phyloP scores from a whole-genome alignment of 2,797 vertebrate genomes.

The Pteronotus mesoamericanus region DNA sequence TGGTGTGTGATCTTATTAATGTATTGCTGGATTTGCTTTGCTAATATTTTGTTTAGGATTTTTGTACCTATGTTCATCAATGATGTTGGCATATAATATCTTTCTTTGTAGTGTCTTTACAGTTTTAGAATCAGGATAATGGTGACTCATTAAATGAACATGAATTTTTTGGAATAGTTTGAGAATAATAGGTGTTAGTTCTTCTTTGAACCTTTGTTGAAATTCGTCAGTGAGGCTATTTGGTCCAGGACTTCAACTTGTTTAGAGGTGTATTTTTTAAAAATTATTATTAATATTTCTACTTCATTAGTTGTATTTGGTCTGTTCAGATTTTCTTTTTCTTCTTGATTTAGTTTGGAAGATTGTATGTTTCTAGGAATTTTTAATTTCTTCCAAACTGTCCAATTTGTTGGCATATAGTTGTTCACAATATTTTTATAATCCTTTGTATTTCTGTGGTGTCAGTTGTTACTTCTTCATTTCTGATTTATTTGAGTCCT shows the following conservation, averaged over 20 bases:
- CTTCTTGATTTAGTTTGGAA: not conserved
- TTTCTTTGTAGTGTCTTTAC: too few relatives aligned
- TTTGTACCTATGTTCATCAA: not conserved
- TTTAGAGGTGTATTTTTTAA: not conserved
- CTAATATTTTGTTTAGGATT: not conserved
- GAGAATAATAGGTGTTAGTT: too few relatives aligned
- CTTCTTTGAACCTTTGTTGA: not conserved
- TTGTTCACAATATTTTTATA: too few relatives aligned
- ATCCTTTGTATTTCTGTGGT: too few relatives aligned
- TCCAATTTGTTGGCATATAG: not conserved
- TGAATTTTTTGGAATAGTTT: too few relatives aligned
- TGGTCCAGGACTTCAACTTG: too few relatives aligned
- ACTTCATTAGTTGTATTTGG: not conserved
- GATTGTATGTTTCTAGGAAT: not conserved
- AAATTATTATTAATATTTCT: not conserved
- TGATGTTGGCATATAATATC: not conserved
- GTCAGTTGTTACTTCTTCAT: too few relatives aligned
- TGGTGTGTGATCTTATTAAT: not conserved
- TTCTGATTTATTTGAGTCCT: too few relatives aligned
- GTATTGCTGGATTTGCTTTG: not conserved
- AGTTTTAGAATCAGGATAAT: too few relatives aligned
- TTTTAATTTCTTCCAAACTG: not conserved
- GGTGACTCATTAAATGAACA: too few relatives aligned
- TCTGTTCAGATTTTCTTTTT: not conserved
- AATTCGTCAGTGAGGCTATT: too few relatives aligned